Evolutionary conservation across 2,113 vertebrate genomes (phyloP).

Genomic region (Notechis scutatus): DNA sequence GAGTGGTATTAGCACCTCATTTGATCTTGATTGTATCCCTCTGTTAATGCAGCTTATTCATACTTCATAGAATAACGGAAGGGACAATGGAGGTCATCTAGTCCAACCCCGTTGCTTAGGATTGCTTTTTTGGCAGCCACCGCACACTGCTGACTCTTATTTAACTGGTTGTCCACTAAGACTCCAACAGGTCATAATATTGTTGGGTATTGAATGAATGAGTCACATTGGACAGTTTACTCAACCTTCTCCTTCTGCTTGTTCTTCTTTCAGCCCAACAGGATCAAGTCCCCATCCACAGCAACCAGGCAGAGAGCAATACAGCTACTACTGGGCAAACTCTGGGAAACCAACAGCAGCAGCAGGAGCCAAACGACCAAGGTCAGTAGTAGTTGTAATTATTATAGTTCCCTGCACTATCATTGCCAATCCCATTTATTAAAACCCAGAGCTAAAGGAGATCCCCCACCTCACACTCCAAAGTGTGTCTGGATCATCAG

Average conservation of each 20-base stretch:
- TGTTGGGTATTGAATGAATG: background rate
- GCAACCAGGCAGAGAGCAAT: slow-evolving; percentile 71
- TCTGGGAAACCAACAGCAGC: background rate
- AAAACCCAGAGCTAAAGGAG: slow-evolving; percentile 35
- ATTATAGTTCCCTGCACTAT: background rate
- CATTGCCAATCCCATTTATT: background rate
- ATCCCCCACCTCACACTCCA: background rate
- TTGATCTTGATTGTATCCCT: too few relatives aligned
- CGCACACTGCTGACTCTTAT: too few relatives aligned
- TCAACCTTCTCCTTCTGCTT: background rate
- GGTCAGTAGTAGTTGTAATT: slow-evolving; percentile 50
- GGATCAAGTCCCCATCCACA: slow-evolving; percentile 44
- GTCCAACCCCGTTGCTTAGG: too few relatives aligned
- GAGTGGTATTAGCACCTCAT: too few relatives aligned
- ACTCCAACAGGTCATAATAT: background rate
- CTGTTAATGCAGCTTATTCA: too few relatives aligned
- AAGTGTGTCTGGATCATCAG: background rate
- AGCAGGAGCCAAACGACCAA: slow-evolving; percentile 50
- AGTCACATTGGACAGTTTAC: background rate
- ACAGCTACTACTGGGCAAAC: slow-evolving; percentile 5
- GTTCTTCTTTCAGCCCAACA: slow-evolving; percentile 47
- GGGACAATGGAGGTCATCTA: too few relatives aligned
- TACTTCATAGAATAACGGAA: too few relatives aligned
- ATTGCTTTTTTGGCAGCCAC: too few relatives aligned
- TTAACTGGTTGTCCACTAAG: too few relatives aligned